Conservation (phyloP, 1,140 invertebrate species). For the Drosophila punjabiensis region DNA sequence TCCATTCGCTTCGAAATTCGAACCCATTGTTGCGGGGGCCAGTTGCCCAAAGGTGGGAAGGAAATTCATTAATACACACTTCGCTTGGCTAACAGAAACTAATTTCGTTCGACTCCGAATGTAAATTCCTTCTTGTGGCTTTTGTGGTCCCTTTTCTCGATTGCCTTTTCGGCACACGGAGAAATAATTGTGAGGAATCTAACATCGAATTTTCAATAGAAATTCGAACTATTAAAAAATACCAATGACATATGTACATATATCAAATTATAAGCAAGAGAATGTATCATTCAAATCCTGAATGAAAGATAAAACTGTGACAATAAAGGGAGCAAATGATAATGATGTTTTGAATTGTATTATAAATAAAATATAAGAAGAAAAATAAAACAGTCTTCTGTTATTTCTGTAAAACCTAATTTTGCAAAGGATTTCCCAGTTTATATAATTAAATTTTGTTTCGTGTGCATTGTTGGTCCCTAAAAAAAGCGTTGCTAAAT, state of each 20-base stretch:
- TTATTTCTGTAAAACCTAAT: background rate
- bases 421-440: background rate
- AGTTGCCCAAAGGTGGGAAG: conserved; percentile 3
- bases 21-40: conserved; percentile 9
- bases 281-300: background rate
- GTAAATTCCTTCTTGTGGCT: conserved; percentile 69
- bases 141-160: conserved; percentile 27
- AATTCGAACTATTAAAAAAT: background rate
- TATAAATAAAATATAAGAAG: background rate
- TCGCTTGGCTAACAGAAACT: conserved; percentile 59
- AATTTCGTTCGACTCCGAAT: conserved; percentile 61
- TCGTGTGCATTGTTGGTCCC: background rate
- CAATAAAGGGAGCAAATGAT: background rate
- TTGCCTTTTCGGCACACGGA: background rate
- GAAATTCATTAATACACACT: conserved; percentile 47
- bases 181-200: conserved; percentile 3
- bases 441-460: conserved; percentile 6
- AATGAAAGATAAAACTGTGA: background rate
- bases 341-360: background rate
- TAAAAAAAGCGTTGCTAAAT: conserved; percentile 7
- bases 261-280: background rate
- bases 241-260: too few relatives aligned
- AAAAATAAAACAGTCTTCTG: background rate
- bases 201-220: background rate
- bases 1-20: conserved; percentile 40